A percentile compares a stretch with the other conserved stretches of the same genome.
Evolutionary conservation across 2,888 invertebrate species (phyloP).

Genomic region (Ornithoptera priamus): DNA sequence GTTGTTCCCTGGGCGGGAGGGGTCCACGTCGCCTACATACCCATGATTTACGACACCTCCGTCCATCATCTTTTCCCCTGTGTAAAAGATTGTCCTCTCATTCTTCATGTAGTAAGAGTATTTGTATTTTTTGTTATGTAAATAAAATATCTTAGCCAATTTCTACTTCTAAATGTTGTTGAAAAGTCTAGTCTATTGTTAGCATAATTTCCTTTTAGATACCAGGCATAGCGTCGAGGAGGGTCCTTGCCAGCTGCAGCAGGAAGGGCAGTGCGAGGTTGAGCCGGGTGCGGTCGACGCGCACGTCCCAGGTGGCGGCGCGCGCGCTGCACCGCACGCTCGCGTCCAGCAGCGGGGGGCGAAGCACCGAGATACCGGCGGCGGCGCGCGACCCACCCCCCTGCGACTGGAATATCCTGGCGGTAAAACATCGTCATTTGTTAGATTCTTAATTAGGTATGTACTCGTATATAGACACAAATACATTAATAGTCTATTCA

Average conservation of each 20-base stretch:
- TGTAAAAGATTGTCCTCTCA: too few relatives aligned
- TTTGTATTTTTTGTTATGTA: too few relatives aligned
- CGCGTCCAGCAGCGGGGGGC: constrained; percentile 86
- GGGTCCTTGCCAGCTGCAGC: constrained; percentile 78
- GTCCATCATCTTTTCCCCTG: constrained; percentile 80
- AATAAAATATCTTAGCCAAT: too few relatives aligned
- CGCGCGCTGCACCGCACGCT: constrained; percentile 83
- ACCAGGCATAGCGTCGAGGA: constrained; percentile 82
- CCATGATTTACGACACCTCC: constrained; percentile 86
- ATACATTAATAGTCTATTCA: not conserved
- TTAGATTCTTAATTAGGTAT: constrained; percentile 11
- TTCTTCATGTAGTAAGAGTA: too few relatives aligned
- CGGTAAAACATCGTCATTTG: too few relatives aligned
- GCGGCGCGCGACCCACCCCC: constrained; percentile 79
- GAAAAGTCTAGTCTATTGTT: too few relatives aligned
- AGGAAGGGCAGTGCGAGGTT: constrained; percentile 88
- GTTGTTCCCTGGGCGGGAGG: constrained; percentile 50
- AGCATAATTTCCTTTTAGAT: not conserved
- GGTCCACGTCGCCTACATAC: constrained; percentile 81
- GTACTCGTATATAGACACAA: not conserved
- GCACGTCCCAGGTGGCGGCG: constrained; percentile 83
- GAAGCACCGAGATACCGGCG: constrained; percentile 80
- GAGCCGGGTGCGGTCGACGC: constrained; percentile 85
- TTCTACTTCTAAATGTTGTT: too few relatives aligned
- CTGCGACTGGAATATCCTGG: constrained; percentile 84